These are phyloP conservation scores for Nothobranchius kuhntae DNA, from an alignment of 2,113 vertebrate genomes.

Conservation along the genomic window DNA sequence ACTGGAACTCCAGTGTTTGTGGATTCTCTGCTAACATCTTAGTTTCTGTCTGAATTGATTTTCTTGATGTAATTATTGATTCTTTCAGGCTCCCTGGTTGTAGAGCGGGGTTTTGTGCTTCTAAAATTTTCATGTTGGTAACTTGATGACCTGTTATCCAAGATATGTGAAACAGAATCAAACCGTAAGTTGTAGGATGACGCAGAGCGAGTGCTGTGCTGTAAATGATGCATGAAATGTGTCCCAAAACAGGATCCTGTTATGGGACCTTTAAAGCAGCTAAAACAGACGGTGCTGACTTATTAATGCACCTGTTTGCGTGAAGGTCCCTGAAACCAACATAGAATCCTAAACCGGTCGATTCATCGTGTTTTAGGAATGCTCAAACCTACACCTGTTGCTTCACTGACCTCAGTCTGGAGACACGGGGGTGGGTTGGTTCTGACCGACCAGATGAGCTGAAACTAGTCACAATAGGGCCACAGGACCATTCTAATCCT, in stretches of 20 bases:
- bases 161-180: conserved; percentile 34
- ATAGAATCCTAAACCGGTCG: no score
- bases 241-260: background rate
- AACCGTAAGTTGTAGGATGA: background rate
- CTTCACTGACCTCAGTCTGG: no score
- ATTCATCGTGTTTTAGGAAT: no score
- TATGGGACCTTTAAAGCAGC: background rate
- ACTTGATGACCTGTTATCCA: conserved; percentile 37
- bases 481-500: no score
- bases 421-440: no score
- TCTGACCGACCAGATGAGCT: no score
- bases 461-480: no score
- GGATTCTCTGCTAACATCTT: conserved; percentile 15
- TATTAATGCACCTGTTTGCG: no score
- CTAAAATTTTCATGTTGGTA: conserved; percentile 38
- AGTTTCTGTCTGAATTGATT: conserved; percentile 35
- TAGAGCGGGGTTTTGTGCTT: conserved; percentile 8
- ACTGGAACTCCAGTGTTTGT: conserved; percentile 17
- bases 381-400: no score
- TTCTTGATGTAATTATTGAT: conserved; percentile 43
- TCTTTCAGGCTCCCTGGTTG: conserved; percentile 20
- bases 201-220: background rate
- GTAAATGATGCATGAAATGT: conserved; percentile 20
- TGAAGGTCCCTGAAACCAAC: no score
- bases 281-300: background rate